Conservation (phyloP, 2,113 vertebrate genomes). For the Guaruba guarouba region DNA sequence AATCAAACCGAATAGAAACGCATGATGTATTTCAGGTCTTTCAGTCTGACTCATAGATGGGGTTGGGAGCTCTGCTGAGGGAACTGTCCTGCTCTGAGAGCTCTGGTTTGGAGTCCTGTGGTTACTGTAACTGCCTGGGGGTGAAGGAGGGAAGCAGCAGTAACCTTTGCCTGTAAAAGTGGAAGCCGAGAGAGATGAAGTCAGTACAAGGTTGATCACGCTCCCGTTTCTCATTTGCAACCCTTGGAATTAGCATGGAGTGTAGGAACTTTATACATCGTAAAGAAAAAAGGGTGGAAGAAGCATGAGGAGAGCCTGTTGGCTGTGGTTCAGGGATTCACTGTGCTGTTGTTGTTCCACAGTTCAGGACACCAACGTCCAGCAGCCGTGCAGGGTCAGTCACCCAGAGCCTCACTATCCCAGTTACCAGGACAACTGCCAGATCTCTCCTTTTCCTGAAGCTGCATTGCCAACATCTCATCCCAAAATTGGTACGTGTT, state of each 20-base stretch:
- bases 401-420: conserved; percentile 80
- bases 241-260: background rate
- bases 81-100: background rate
- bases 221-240: background rate
- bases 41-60: background rate
- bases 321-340: background rate
- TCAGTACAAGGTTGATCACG: background rate
- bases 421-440: conserved; percentile 78
- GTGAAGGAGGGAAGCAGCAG: background rate
- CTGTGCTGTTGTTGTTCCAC: background rate
- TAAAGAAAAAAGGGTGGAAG: rapidly evolving
- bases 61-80: background rate
- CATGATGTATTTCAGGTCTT: background rate
- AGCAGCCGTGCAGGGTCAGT: conserved; percentile 72
- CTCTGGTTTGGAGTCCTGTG: background rate
- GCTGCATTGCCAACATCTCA: conserved; percentile 75
- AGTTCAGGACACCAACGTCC: conserved; percentile 74
- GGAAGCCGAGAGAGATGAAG: background rate
- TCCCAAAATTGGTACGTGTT: conserved; percentile 74
- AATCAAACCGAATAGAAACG: background rate
- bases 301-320: rapidly evolving
- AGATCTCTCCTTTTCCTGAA: conserved; percentile 75
- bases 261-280: background rate
- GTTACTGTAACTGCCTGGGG: rapidly evolving
- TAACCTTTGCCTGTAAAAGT: background rate